These are phyloP conservation scores for Apodemia duryi DNA, from an alignment of 2,888 invertebrate species.

Conservation along the genomic window DNA sequence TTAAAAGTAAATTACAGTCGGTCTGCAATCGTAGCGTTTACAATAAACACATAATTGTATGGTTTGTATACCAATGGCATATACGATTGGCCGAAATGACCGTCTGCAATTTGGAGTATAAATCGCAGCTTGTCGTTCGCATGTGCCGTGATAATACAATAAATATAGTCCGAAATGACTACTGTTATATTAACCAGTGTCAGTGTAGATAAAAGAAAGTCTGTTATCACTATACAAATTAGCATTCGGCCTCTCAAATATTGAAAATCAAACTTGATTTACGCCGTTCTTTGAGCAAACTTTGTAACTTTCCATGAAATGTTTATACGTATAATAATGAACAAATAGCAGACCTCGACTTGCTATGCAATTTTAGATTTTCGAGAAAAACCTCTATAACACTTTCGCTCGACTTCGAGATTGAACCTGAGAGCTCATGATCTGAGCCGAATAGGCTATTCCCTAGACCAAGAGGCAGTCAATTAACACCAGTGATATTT, in stretches of 20 bases:
- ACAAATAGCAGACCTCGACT: neutral
- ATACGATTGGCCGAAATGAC: constrained; percentile 67
- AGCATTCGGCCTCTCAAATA: constrained; percentile 3
- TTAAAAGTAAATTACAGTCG: constrained; percentile 77
- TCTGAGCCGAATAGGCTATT: too few relatives aligned
- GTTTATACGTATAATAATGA: neutral
- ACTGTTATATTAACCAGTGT: constrained; percentile 18
- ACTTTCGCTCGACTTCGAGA: too few relatives aligned
- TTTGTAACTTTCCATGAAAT: constrained; percentile 4
- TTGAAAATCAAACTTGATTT: constrained; percentile 7
- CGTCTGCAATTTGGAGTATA: constrained; percentile 53
- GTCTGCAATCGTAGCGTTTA: constrained; percentile 76
- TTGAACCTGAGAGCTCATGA: too few relatives aligned
- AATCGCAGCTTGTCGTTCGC: constrained; percentile 46
- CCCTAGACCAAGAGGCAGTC: too few relatives aligned
- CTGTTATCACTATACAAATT: constrained; percentile 11
- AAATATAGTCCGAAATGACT: constrained; percentile 29
- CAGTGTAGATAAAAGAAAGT: constrained; percentile 14
- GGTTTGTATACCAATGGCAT: constrained; percentile 72
- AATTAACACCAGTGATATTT: too few relatives aligned
- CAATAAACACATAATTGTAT: constrained; percentile 80
- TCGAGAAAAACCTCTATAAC: too few relatives aligned
- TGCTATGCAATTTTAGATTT: too few relatives aligned
- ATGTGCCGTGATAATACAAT: constrained; percentile 32
- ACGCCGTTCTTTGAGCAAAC: constrained; percentile 9